Conservation (phyloP, 92 coral and sea anemone species). For the Epizoanthus ramosus region DNA sequence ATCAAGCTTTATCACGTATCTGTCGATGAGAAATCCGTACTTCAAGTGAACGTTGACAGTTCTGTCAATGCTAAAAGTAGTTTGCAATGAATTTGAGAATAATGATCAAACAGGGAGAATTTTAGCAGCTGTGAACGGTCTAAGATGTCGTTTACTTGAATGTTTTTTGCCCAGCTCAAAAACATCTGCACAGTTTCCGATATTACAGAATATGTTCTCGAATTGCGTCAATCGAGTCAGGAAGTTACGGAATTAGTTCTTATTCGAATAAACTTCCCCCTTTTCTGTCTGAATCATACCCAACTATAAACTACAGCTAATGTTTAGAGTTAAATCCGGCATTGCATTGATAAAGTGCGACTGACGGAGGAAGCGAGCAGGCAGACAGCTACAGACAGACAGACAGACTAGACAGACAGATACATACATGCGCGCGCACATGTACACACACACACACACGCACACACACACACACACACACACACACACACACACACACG, state of each 20-base stretch:
- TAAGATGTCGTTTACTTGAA: constrained; percentile 25
- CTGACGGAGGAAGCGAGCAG: no score
- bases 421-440: no score
- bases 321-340: no score
- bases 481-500: no score
- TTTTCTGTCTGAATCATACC: no score
- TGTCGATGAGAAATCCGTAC: constrained; percentile 32
- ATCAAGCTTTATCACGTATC: not conserved
- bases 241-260: not conserved
- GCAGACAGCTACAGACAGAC: no score
- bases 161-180: not conserved
- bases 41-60: constrained; percentile 33
- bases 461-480: no score
- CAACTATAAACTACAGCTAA: no score
- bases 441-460: no score
- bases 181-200: constrained; percentile 15
- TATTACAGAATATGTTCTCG: not conserved
- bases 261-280: not conserved
- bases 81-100: constrained; percentile 16
- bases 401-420: no score
- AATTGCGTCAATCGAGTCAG: constrained; percentile 30
- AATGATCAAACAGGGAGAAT: constrained; percentile 13
- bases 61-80: constrained; percentile 17
- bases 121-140: constrained; percentile 39
- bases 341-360: no score